Percentiles rank a stretch among this genome's conserved stretches.
phyloP scores from a whole-genome alignment of 2,888 invertebrate species.

The Drepana falcataria region DNA sequence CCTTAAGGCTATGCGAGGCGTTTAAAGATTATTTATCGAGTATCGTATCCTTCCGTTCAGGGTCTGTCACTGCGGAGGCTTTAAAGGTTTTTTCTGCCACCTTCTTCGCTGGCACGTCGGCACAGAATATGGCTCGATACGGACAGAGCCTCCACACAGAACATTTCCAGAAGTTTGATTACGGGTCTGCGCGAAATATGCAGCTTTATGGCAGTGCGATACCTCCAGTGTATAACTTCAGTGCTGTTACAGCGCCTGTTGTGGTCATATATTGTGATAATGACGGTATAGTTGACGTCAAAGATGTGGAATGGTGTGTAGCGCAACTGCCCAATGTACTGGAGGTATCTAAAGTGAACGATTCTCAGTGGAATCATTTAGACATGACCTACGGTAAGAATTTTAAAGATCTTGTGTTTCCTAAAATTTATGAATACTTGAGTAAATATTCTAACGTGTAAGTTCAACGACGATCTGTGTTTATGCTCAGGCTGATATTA shows the following conservation, averaged over 20 bases:
- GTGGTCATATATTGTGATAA: conserved; percentile 49
- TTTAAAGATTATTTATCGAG: conserved; percentile 31
- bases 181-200: conserved; percentile 41
- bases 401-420: conserved; percentile 22
- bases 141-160: conserved; percentile 41
- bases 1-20: conserved; percentile 31
- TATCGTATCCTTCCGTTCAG: conserved; percentile 29
- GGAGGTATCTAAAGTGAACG: conserved; percentile 74
- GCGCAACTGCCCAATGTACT: conserved; percentile 75
- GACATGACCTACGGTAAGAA: conserved; percentile 26
- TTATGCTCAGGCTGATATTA: too few species aligned
- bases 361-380: conserved; percentile 48
- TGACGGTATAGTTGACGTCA: conserved; percentile 79
- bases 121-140: conserved; percentile 48
- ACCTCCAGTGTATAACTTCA: conserved; percentile 48
- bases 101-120: conserved; percentile 50
- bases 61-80: conserved; percentile 42
- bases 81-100: conserved; percentile 37
- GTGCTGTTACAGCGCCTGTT: conserved; percentile 40
- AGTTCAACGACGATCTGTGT: too few species aligned
- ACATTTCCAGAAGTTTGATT: conserved; percentile 49
- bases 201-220: conserved; percentile 35
- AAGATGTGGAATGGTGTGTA: conserved; percentile 76
- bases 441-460: not conserved
- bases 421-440: conserved; percentile 58